Conservation (phyloP, 2,888 invertebrate species). For the Lepetodrilus schrolli region DNA sequence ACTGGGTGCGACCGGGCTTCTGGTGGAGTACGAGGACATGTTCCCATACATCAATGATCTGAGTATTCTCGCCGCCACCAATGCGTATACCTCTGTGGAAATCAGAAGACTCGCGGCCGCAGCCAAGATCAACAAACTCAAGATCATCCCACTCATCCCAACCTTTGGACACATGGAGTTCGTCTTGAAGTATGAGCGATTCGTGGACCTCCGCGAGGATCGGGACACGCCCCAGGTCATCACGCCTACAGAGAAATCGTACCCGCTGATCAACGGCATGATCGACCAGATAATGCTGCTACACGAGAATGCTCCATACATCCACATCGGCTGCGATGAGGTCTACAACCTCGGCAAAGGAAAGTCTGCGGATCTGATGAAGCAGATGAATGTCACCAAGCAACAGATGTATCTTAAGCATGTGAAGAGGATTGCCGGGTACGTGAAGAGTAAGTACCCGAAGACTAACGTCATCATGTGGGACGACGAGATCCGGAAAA, state of each 20-base stretch:
- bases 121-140: constrained; percentile 79
- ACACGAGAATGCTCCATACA: constrained; percentile 79
- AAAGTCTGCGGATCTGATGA: constrained; percentile 44
- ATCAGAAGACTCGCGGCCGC: constrained; percentile 79
- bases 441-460: constrained; percentile 63
- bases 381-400: constrained; percentile 52
- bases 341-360: constrained; percentile 58
- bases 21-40: constrained; percentile 91
- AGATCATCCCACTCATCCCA: constrained; percentile 86
- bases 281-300: constrained; percentile 82
- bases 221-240: constrained; percentile 75
- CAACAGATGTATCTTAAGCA: constrained; percentile 76
- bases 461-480: constrained; percentile 82
- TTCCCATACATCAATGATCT: constrained; percentile 83
- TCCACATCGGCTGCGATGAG: constrained; percentile 89
- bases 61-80: constrained; percentile 78
- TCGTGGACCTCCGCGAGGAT: constrained; percentile 81
- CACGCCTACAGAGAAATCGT: constrained; percentile 64
- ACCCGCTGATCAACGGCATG: constrained; percentile 79
- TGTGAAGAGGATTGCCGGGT: constrained; percentile 74
- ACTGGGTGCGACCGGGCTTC: constrained; percentile 82
- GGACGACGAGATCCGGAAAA: constrained; percentile 86
- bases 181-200: constrained; percentile 82
- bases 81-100: constrained; percentile 47
- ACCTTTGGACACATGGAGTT: constrained; percentile 90